Conservation (phyloP, 2,113 vertebrate genomes). For the Siniperca chuatsi region DNA sequence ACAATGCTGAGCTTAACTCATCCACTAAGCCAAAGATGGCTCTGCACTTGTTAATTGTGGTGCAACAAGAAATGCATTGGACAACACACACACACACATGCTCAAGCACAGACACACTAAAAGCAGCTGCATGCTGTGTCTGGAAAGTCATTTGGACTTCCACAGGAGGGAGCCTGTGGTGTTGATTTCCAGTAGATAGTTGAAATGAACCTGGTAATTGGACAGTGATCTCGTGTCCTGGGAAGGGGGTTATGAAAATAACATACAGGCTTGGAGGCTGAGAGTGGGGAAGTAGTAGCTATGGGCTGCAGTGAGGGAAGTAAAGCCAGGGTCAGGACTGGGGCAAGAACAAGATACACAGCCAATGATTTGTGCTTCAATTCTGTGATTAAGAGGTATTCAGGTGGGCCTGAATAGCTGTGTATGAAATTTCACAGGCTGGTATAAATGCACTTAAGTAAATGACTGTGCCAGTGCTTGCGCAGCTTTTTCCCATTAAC, state of each 20-base stretch:
- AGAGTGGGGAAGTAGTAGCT: conserved; percentile 34
- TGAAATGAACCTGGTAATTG: conserved; percentile 70
- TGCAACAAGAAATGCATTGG: conserved; percentile 44
- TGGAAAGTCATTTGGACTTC: conserved; percentile 67
- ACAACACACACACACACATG: conserved; percentile 30
- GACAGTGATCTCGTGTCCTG: conserved; percentile 66
- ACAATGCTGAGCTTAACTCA: conserved; percentile 44
- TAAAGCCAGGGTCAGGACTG: conserved; percentile 18
- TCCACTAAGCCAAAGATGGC: conserved; percentile 54
- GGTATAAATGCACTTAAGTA: background rate
- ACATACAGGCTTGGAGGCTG: conserved; percentile 14
- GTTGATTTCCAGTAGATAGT: conserved; percentile 70
- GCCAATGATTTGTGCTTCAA: background rate
- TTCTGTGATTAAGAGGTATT: conserved; percentile 20
- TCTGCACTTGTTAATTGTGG: conserved; percentile 65
- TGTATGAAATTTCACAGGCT: background rate
- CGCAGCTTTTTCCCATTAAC: conserved; percentile 22
- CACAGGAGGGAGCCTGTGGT: conserved; percentile 53
- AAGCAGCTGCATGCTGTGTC: conserved; percentile 65
- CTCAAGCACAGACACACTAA: conserved; percentile 31
- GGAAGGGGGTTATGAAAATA: conserved; percentile 73
- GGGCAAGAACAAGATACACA: conserved; percentile 29
- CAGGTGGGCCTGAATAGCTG: background rate
- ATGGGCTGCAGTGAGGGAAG: background rate
- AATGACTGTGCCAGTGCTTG: background rate